These are phyloP conservation scores for Drosophila jambulina DNA, from an alignment of 1,140 invertebrate species.

Conservation along the genomic window DNA sequence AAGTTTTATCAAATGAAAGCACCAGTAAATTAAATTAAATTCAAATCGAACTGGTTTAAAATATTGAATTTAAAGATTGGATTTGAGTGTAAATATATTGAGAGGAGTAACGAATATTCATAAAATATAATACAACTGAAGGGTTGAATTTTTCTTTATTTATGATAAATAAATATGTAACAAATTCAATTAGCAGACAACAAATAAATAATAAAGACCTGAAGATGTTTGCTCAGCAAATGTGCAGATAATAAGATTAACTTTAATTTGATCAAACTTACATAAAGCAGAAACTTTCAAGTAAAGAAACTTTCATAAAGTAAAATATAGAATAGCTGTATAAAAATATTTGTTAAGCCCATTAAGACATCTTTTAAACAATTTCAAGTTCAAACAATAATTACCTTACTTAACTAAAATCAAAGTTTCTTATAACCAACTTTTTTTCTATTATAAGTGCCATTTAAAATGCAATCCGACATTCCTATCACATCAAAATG, in stretches of 20 bases:
- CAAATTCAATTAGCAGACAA: background rate
- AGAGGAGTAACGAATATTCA: background rate
- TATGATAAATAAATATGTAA: too few relatives aligned
- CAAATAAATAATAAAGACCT: background rate
- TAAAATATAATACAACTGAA: background rate
- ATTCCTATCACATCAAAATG: slow-evolving; percentile 15
- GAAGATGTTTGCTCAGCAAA: background rate
- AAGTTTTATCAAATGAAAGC: slow-evolving; percentile 13
- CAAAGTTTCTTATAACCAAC: background rate
- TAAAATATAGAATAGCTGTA: too few relatives aligned
- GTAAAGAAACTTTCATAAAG: too few relatives aligned
- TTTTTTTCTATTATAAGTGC: background rate
- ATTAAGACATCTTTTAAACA: too few relatives aligned
- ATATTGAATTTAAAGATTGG: background rate
- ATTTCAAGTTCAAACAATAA: too few relatives aligned
- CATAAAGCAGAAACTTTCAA: background rate
- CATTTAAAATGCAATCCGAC: background rate
- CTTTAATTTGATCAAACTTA: background rate
- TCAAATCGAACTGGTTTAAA: background rate
- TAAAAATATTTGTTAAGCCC: background rate
- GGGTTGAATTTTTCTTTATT: too few relatives aligned
- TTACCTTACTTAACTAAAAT: too few relatives aligned
- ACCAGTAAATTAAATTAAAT: slow-evolving; percentile 6
- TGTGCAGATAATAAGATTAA: background rate
- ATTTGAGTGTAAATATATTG: background rate